A percentile compares a stretch with the other conserved stretches of the same genome.
These are phyloP conservation scores for Crypturellus undulatus DNA, from an alignment of 2,113 vertebrate genomes.

Conservation along the genomic window DNA sequence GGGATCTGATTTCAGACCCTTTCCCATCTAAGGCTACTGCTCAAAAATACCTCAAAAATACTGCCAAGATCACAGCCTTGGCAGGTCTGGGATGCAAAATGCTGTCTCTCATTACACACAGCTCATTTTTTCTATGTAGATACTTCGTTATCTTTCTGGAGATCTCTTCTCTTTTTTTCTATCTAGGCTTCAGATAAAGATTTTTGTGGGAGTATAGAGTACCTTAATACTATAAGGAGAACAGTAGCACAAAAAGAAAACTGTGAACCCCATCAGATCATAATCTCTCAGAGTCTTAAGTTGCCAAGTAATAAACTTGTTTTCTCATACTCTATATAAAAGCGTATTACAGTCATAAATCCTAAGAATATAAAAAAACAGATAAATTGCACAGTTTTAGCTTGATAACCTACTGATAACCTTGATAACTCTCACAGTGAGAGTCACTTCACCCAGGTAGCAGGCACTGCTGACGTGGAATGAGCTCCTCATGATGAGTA, in stretches of 20 bases:
- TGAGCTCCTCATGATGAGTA: not conserved
- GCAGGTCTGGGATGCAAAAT: not conserved
- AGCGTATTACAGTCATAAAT: not conserved
- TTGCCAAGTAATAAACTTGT: not conserved
- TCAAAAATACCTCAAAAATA: not conserved
- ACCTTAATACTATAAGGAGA: not conserved
- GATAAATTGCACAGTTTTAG: not conserved
- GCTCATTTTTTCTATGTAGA: not conserved
- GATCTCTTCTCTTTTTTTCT: not conserved
- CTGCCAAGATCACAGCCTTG: not conserved
- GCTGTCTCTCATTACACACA: not conserved
- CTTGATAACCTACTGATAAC: not conserved
- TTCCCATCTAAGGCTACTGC: not conserved
- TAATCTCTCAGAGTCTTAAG: not conserved
- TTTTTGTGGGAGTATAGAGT: not conserved
- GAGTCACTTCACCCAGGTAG: not conserved
- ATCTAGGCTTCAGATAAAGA: not conserved
- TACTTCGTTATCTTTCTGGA: not conserved
- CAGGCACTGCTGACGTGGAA: not conserved
- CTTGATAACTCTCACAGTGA: not conserved
- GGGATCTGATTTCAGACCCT: not conserved
- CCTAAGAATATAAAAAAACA: not conserved
- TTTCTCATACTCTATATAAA: not conserved
- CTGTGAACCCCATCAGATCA: not conserved
- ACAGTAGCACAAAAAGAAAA: not conserved